Percentiles rank a stretch among this genome's conserved stretches.
Conservation (phyloP, 2,888 invertebrate genomes). For the Drosophila affinis region DNA sequence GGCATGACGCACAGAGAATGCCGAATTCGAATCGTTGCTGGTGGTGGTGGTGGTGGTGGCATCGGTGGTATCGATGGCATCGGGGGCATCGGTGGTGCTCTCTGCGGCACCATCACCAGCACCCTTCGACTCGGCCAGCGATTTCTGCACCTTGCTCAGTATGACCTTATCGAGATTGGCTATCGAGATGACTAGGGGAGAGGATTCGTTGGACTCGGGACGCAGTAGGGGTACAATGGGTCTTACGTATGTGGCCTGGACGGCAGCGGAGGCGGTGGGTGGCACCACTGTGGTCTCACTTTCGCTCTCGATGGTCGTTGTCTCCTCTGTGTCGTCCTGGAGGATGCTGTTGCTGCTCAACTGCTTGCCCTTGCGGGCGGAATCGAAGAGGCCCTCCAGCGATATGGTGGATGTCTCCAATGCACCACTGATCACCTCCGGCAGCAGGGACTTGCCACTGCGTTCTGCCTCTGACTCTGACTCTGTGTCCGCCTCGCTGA, state of each 20-base stretch:
- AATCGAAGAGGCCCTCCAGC: constrained; percentile 88
- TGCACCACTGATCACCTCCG: constrained; percentile 81
- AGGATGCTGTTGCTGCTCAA: constrained; percentile 54
- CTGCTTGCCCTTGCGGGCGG: constrained; percentile 83
- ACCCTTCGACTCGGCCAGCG: constrained; percentile 38
- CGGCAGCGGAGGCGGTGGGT: constrained; percentile 18
- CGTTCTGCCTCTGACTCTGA: constrained; percentile 48
- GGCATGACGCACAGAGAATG: constrained; percentile 77
- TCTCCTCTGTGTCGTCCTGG: constrained; percentile 24
- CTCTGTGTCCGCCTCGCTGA: constrained; percentile 19
- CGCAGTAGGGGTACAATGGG: constrained; percentile 82
- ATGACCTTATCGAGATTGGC: constrained; percentile 84
- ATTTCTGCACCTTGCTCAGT: constrained; percentile 82
- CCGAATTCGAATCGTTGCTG: constrained; percentile 72
- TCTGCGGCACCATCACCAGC: constrained; percentile 9
- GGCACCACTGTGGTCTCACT: neutral
- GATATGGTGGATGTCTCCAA: constrained; percentile 88
- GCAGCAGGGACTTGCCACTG: constrained; percentile 77
- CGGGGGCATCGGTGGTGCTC: constrained; percentile 18
- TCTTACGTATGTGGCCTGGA: constrained; percentile 77
- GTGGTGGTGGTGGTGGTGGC: constrained; percentile 26
- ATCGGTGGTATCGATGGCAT: constrained; percentile 1
- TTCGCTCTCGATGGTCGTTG: constrained; percentile 14
- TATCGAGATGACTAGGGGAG: constrained; percentile 84
- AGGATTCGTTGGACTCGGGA: constrained; percentile 84